These are phyloP conservation scores for Dendroctonus valens DNA, from an alignment of 1,140 invertebrate species.

Conservation along the genomic window DNA sequence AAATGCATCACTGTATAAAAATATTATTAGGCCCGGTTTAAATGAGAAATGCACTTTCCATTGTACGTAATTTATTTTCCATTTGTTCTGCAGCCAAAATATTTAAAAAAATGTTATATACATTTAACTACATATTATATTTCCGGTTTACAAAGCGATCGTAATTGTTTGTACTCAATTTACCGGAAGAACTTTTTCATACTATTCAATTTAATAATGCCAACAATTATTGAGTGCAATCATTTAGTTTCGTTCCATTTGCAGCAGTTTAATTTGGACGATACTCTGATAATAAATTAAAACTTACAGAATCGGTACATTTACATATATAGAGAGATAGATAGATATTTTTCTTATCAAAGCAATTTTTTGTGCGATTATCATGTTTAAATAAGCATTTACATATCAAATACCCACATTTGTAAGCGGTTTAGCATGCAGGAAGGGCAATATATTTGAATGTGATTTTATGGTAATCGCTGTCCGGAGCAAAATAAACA, in stretches of 20 bases:
- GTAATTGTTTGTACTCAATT: too few relatives aligned
- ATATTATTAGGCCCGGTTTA: too few relatives aligned
- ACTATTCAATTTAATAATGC: background rate
- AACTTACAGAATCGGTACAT: background rate
- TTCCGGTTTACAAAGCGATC: too few relatives aligned
- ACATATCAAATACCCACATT: slow-evolving; percentile 3
- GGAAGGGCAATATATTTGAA: background rate
- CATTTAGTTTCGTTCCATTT: background rate
- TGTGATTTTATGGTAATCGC: slow-evolving; percentile 6
- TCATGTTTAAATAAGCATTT: slow-evolving; percentile 6
- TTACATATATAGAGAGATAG: background rate
- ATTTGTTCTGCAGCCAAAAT: too few relatives aligned
- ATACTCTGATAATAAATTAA: background rate
- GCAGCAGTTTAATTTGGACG: background rate
- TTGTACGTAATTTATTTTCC: too few relatives aligned
- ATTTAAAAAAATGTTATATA: too few relatives aligned
- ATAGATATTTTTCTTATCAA: background rate
- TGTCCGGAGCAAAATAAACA: background rate
- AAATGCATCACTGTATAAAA: too few relatives aligned
- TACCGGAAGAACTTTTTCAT: background rate
- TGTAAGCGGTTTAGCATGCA: background rate
- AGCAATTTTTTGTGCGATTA: background rate
- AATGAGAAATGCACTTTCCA: too few relatives aligned
- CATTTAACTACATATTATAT: too few relatives aligned
- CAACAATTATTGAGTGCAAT: background rate